Evolutionary conservation across 2,888 invertebrate genomes (phyloP).

Genomic region (Tolmerus cingulatus): DNA sequence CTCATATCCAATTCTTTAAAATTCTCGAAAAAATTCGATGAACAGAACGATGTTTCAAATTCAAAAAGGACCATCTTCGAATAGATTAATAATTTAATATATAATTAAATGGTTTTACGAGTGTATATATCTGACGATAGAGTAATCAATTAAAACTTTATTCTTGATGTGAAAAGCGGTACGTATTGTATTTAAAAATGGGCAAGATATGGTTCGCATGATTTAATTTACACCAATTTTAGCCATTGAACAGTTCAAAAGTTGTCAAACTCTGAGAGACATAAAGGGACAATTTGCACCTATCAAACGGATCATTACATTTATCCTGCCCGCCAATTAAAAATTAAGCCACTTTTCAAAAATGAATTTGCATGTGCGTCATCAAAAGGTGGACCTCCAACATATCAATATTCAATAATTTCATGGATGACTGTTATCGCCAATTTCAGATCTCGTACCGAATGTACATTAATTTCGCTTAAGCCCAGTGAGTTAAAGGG

Average conservation of each 20-base stretch:
- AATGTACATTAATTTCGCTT: slow-evolving; percentile 6
- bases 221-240: neutral
- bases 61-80: too few relatives aligned
- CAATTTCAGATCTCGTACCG: neutral
- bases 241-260: neutral
- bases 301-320: neutral
- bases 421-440: neutral
- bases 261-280: neutral
- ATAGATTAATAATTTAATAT: too few relatives aligned
- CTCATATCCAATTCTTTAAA: too few relatives aligned
- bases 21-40: too few relatives aligned
- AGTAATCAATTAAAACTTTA: too few relatives aligned
- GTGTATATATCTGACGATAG: too few relatives aligned
- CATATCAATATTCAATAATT: slow-evolving; percentile 4
- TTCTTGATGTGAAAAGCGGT: too few relatives aligned
- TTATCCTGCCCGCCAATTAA: neutral
- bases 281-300: neutral
- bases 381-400: neutral
- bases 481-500: neutral
- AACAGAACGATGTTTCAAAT: too few relatives aligned
- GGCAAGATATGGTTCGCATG: neutral
- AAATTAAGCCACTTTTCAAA: neutral
- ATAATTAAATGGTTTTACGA: too few relatives aligned
- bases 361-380: neutral
- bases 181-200: too few relatives aligned